Base-by-base conservation (phyloP, 35 echinoderm and acorn worm species). In the Stichopus chloronotus region DNA sequence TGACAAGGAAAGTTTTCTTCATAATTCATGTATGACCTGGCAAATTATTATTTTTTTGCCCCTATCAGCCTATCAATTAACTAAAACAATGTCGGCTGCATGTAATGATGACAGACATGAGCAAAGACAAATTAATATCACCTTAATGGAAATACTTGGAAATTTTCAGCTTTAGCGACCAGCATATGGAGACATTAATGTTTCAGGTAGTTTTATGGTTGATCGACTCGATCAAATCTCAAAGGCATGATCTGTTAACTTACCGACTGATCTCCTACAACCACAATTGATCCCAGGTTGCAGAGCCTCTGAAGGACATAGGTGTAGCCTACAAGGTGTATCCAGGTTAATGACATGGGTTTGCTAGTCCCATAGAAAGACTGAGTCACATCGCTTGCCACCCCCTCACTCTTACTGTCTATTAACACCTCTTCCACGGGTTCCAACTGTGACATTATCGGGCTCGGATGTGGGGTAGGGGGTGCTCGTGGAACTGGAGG, bases 321-420 rank as follows among this genome's bases (percentile, higher is more conserved):
- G 14, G 95, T 99, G 58, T 99, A 99, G 30, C 93, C 92, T 56
- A 96, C 53, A 14, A 99, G 89, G 93, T 99, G 97, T 16, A 96
- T 78, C 97, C 97, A 99, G 9, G 93, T 96, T 65, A 99, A 58
- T 12, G 81, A 22, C 19, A 63, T 7, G 8, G 23, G 61, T 55
- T 83, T 95, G 22, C 24, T 58, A 57, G 79, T 2, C 5, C 20
- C 43, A 43, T 57, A 17, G 30, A 19, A 53, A 7, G 63, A 25
- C 21, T 63, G 81, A 58, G 19, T 77, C 3, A 63, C 8, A 57
- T 91, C 88, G 56, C 55, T 78, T 17, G 59, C 69, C 16, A 9
- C 86, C 9, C 52, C 43, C 19, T 57, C 59, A 87, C 93, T 94
- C n/a, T 57, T 79, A 52, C 78, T 94, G 58, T 93, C 96, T 7